These are phyloP conservation scores for Neodiprion lecontei DNA, from an alignment of 1,140 invertebrate species.

Conservation along the genomic window DNA sequence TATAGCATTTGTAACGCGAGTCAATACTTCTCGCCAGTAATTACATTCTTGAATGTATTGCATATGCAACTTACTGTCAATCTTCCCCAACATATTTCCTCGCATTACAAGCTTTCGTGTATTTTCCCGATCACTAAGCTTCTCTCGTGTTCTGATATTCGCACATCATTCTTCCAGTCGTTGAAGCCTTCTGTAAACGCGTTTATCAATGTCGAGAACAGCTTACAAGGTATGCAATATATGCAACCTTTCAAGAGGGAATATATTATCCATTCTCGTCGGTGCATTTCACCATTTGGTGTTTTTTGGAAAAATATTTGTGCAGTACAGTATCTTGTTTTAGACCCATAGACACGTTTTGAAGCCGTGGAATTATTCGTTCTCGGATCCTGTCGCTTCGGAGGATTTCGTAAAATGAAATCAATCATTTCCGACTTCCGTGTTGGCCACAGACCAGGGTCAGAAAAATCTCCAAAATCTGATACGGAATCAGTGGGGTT, in stretches of 20 bases:
- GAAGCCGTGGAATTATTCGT: conserved; percentile 7
- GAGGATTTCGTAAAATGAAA: conserved; percentile 16
- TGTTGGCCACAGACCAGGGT: conserved; percentile 12
- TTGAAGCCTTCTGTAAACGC: conserved; percentile 28
- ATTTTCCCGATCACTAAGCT: conserved; percentile 20
- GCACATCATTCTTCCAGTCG: conserved; percentile 28
- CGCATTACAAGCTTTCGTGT: conserved; percentile 19
- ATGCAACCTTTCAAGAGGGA: conserved; percentile 22
- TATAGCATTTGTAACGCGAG: too few species aligned
- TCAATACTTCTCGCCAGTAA: too few species aligned
- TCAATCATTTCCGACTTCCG: conserved; percentile 11
- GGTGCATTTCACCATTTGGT: conserved; percentile 23
- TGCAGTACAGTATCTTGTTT: conserved; percentile 12
- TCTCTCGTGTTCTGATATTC: conserved; percentile 27
- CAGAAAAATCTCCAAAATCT: conserved; percentile 14
- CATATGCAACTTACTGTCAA: conserved; percentile 25
- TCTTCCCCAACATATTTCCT: conserved; percentile 23
- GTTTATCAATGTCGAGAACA: conserved; percentile 22
- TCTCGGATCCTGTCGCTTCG: conserved; percentile 15
- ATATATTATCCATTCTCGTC: conserved; percentile 29
- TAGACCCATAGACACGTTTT: conserved; percentile 1
- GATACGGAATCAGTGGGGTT: not conserved
- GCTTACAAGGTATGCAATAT: conserved; percentile 26
- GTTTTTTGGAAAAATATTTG: conserved; percentile 25
- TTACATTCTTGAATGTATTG: conserved; percentile 18